Evolutionary conservation across 2,113 vertebrate species (phyloP), one percentile per base, ranked within the genome.

Genomic region (Solea senegalensis): DNA sequence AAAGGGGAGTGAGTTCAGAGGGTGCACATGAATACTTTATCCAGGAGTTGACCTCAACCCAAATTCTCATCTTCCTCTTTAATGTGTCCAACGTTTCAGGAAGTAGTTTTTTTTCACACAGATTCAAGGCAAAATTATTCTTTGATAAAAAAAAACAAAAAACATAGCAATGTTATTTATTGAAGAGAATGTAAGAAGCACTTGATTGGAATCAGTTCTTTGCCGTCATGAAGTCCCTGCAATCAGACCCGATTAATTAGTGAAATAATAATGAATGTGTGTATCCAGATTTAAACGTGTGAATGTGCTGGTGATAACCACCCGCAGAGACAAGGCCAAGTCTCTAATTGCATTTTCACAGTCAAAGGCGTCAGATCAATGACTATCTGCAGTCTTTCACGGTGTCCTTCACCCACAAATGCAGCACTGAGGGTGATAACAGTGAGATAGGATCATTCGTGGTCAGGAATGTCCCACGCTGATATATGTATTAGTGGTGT

Each of bases 331-430:
- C 50, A 2, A 54, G 67, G 71, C 76, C 64, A 4, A 4, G 57
- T 27, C 70, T 76, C 78, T 91, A 87, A 91, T 90, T 89, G 78
- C 81, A 86, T 89, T 84, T 88, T 82, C n/a, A 26, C 21, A 88
- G 83, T 91, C 83, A 74, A 85, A 82, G 76, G 66, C 79, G 4
- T 69, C 70, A 53, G 87, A 90, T 91, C 84, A 86, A 85, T 86
- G 85, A 69, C 66, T 41, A 52, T 76, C 63, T 79, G 71, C 68
- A 79, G 78, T 63, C 74, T 84, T 83, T 80, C 56, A 56, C 64
- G 0, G 40, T 59, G 86, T 84, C 88, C 85, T 90, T 90, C 82
- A 82, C 67, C 65, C 48, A 70, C 59, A 74, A 69, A 74, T 49
- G 48, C 74, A 72, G 48, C 66, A 54, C 48, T 40, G 43, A 66